Evolutionary conservation across 2,888 invertebrate genomes (phyloP).

Genomic region (Agrotis ipsilon): DNA sequence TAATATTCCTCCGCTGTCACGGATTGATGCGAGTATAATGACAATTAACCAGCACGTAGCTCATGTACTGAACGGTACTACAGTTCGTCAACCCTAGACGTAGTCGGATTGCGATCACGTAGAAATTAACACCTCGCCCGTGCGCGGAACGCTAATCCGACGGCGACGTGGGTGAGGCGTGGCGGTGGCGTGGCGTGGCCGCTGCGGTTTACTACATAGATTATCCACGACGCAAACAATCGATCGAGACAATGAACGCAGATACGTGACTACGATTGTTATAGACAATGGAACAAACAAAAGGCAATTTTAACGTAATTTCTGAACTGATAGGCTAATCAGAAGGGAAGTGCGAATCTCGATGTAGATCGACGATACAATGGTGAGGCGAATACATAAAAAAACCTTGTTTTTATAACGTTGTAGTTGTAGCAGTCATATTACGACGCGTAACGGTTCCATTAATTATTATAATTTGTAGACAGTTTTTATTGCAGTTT

Average conservation of each 20-base stretch:
- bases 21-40: slow-evolving; percentile 64
- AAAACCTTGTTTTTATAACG: slow-evolving; percentile 3
- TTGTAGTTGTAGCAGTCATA: not conserved
- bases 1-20: slow-evolving; percentile 51
- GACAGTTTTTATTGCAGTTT: not conserved
- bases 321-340: slow-evolving; percentile 53
- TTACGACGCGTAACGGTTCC: not conserved
- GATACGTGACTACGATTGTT: slow-evolving; percentile 56
- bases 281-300: slow-evolving; percentile 63
- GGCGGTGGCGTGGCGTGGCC: not conserved
- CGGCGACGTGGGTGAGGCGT: not conserved
- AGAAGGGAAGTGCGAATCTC: slow-evolving; percentile 48
- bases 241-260: slow-evolving; percentile 64
- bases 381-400: slow-evolving; percentile 3
- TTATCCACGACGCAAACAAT: slow-evolving; percentile 51
- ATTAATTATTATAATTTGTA: slow-evolving; percentile 11
- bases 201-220: slow-evolving; percentile 22
- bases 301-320: slow-evolving; percentile 63
- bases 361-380: slow-evolving; percentile 45
- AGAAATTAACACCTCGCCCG: slow-evolving; percentile 78
- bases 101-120: slow-evolving; percentile 79
- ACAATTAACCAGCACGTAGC: slow-evolving; percentile 62
- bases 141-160: slow-evolving; percentile 70
- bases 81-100: slow-evolving; percentile 81
- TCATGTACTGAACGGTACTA: slow-evolving; percentile 73